Evolutionary conservation across 2,113 vertebrate species (phyloP).

Genomic region (Rafetus swinhoei): DNA sequence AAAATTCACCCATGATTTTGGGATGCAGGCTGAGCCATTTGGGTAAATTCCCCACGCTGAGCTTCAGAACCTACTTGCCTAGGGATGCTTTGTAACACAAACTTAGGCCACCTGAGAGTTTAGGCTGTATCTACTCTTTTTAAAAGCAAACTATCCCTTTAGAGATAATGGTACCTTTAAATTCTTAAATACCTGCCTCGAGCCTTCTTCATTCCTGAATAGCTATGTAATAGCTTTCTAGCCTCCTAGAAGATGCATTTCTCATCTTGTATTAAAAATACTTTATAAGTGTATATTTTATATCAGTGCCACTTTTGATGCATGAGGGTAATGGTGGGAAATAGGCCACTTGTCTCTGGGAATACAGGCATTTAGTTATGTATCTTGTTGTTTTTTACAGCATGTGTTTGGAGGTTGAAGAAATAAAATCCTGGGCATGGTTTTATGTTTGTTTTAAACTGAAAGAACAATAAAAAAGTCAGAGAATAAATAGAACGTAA

Average conservation of each 20-base stretch:
- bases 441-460: not conserved
- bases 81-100: constrained; percentile 20
- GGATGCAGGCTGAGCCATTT: constrained; percentile 27
- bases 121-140: not conserved
- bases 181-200: not conserved
- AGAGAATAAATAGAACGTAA: not conserved
- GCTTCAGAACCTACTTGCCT: not conserved
- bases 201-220: not conserved
- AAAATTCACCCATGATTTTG: not conserved
- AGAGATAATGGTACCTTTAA: not conserved
- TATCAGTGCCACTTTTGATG: not conserved
- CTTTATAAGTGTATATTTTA: not conserved
- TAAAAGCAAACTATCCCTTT: not conserved
- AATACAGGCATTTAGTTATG: not conserved
- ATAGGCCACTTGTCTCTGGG: not conserved
- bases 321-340: not conserved
- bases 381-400: not conserved
- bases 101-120: not conserved
- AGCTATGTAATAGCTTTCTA: not conserved
- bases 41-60: constrained; percentile 13
- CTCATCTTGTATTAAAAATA: not conserved
- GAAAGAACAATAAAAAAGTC: not conserved
- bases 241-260: not conserved
- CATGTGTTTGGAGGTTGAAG: not conserved
- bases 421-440: not conserved